These are phyloP conservation scores for Microctenopoma lineatum DNA, from an alignment of 2,797 vertebrate species.

Conservation along the genomic window DNA sequence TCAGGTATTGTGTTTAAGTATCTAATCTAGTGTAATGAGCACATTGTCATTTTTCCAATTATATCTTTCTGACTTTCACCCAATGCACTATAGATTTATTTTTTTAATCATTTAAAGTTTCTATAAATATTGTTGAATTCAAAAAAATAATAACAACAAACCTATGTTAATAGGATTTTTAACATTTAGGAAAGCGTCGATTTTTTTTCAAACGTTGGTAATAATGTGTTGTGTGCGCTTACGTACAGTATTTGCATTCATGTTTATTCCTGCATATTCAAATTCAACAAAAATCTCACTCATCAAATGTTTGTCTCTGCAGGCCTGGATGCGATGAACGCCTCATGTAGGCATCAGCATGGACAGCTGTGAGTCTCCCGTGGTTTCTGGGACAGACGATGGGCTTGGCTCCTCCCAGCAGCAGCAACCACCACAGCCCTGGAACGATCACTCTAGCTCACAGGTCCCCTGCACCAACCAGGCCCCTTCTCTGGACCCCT, in stretches of 20 bases:
- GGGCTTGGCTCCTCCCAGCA: slow-evolving; percentile 94
- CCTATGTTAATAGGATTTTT: slow-evolving; percentile 43
- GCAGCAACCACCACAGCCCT: slow-evolving; percentile 91
- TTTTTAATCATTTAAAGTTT: slow-evolving; percentile 44
- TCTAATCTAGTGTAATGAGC: slow-evolving; percentile 87
- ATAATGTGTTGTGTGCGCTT: slow-evolving; percentile 19
- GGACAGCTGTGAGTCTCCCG: slow-evolving; percentile 99
- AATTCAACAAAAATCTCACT: slow-evolving; percentile 64
- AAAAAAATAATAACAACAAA: background rate
- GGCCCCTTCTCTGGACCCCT: slow-evolving; percentile 83
- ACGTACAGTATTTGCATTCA: background rate
- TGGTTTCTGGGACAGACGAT: slow-evolving; percentile 99
- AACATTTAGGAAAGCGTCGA: slow-evolving; percentile 28
- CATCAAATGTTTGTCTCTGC: slow-evolving; percentile 62
- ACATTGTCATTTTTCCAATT: slow-evolving; percentile 84
- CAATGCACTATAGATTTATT: slow-evolving; percentile 72
- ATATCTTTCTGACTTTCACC: slow-evolving; percentile 79
- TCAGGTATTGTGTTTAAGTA: slow-evolving; percentile 87
- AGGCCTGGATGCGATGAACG: slow-evolving; percentile 99
- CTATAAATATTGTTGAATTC: slow-evolving; percentile 52
- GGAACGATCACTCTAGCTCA: slow-evolving; percentile 86
- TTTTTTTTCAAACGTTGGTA: slow-evolving; percentile 36
- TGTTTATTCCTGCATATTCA: slow-evolving; percentile 12
- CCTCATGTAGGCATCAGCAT: slow-evolving; percentile 98
- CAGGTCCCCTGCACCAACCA: slow-evolving; percentile 85